Percentiles rank a stretch among this genome's conserved stretches.
phyloP scores from a whole-genome alignment of 2,888 invertebrate genomes.

The Phyllotreta cruciferae region DNA sequence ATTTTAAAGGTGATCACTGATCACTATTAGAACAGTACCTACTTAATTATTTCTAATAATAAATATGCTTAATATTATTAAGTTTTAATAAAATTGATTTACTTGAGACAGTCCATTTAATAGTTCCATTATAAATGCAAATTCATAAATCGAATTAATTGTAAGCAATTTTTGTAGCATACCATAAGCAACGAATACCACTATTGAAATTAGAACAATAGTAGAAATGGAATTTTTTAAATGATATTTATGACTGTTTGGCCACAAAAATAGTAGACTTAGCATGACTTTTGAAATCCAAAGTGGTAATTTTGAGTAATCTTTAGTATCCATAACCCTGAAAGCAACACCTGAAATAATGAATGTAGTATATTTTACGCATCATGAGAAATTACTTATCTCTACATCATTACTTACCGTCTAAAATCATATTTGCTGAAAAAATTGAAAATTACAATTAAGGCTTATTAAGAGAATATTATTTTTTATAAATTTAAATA shows the following conservation, averaged over 20 bases:
- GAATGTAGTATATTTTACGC: not conserved
- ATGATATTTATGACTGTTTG: not conserved
- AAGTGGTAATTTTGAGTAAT: slow-evolving; percentile 1
- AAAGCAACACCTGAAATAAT: not conserved
- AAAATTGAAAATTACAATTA: no score
- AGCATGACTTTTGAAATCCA: not conserved
- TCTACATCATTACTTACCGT: not conserved
- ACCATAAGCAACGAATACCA: not conserved
- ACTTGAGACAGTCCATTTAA: not conserved
- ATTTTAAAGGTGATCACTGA: no score
- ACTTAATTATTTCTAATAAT: no score
- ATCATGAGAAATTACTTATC: not conserved
- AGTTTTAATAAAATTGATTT: slow-evolving; percentile 3
- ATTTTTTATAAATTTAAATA: no score
- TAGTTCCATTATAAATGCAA: not conserved
- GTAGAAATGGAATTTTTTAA: not conserved
- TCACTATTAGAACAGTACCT: no score
- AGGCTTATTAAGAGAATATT: no score
- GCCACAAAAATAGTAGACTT: slow-evolving; percentile 4
- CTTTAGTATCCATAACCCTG: slow-evolving; percentile 6
- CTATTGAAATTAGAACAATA: not conserved
- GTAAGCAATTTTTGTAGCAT: not conserved
- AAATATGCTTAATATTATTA: no score
- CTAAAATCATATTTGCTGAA: slow-evolving; percentile 1
- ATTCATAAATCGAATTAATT: not conserved